Percentiles rank a stretch among this genome's conserved stretches.
Conservation (phyloP, 1,140 invertebrate genomes). For the Plodia interpunctella region DNA sequence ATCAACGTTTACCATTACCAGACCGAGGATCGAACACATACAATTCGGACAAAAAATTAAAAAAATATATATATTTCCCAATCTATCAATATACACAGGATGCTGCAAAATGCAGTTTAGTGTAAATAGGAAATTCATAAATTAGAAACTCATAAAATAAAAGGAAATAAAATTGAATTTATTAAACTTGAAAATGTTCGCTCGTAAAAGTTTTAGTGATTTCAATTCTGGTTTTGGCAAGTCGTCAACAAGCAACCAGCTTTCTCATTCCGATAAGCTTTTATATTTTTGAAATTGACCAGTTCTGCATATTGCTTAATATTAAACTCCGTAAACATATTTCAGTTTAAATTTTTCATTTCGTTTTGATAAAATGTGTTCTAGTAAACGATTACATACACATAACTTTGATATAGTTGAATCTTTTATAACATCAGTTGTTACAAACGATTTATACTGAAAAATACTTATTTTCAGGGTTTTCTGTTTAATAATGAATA, state of each 20-base stretch:
- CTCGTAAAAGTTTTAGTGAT: not conserved
- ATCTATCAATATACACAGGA: too few relatives aligned
- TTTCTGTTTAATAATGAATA: too few relatives aligned
- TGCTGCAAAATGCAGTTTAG: too few relatives aligned
- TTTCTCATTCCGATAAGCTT: conserved; percentile 2
- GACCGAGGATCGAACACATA: too few relatives aligned
- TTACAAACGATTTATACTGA: too few relatives aligned
- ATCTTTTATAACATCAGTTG: too few relatives aligned
- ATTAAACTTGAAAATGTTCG: not conserved
- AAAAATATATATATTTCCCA: too few relatives aligned
- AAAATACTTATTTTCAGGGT: too few relatives aligned
- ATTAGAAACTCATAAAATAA: not conserved
- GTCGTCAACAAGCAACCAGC: conserved; percentile 1
- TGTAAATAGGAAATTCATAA: not conserved
- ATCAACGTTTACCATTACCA: too few relatives aligned
- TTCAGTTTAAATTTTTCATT: not conserved
- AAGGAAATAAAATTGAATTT: not conserved
- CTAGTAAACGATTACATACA: not conserved
- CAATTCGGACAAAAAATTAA: too few relatives aligned
- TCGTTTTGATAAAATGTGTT: not conserved
- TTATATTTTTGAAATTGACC: conserved; percentile 4
- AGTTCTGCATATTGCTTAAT: not conserved
- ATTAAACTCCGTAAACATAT: not conserved
- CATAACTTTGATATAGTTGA: not conserved
- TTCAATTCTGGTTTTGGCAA: not conserved